These are phyloP conservation scores for Callospermophilus lateralis DNA, from an alignment of 2,113 vertebrate genomes.

Conservation along the genomic window DNA sequence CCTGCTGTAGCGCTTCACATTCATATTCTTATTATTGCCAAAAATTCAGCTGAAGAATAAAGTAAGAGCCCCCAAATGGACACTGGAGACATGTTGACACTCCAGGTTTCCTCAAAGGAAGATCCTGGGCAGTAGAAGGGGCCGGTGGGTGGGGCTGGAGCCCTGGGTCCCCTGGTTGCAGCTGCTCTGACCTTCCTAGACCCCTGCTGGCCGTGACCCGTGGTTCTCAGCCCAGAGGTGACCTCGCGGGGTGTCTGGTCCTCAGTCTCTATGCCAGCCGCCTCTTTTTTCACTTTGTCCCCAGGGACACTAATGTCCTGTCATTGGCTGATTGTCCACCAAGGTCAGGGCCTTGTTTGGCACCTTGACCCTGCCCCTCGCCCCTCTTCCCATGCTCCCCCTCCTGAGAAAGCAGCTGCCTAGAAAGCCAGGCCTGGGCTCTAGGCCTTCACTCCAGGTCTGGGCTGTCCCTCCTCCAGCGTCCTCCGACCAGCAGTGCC, in stretches of 20 bases:
- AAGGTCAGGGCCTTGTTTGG: neutral
- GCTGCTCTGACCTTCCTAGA: neutral
- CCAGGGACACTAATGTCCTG: neutral
- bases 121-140: neutral
- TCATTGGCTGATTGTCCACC: neutral
- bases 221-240: accelerated
- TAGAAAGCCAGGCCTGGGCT: neutral
- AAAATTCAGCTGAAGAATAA: neutral
- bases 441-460: neutral
- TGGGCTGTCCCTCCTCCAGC: neutral
- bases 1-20: neutral
- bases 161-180: no score
- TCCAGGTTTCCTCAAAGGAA: neutral
- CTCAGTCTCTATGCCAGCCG: neutral
- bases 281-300: neutral
- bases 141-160: neutral
- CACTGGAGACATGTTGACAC: neutral
- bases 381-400: neutral
- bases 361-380: neutral
- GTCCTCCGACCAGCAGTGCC: neutral
- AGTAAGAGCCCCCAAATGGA: neutral
- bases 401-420: neutral
- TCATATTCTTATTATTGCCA: neutral
- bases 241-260: neutral
- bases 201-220: neutral